These are phyloP conservation scores for Silvanus unidentatus DNA, from an alignment of 2,888 invertebrate species.

Conservation along the genomic window DNA sequence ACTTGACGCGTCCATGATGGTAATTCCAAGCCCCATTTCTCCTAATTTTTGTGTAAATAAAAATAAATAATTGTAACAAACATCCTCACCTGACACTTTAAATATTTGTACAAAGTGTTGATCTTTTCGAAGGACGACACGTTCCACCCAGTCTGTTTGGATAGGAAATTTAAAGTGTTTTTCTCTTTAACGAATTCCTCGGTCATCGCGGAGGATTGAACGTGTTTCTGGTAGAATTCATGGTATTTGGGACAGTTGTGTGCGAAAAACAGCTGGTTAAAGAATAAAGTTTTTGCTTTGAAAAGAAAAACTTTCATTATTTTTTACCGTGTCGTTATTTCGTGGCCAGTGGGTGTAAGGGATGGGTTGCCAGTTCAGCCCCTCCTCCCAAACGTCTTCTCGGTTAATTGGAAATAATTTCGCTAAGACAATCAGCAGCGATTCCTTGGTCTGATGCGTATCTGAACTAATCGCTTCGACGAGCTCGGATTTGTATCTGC, in stretches of 20 bases:
- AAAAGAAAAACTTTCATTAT: too few species aligned
- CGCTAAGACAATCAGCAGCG: conserved; percentile 60
- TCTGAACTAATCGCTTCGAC: conserved; percentile 55
- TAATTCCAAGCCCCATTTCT: conserved; percentile 34
- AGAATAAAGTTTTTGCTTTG: too few species aligned
- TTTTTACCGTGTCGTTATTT: conserved; percentile 20
- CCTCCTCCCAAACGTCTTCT: conserved; percentile 52
- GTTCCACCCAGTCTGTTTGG: conserved; percentile 47
- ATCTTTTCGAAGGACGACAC: conserved; percentile 51
- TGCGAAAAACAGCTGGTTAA: conserved; percentile 14
- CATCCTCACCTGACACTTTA: too few species aligned
- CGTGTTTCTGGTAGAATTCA: conserved; percentile 21
- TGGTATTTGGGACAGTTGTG: conserved; percentile 15
- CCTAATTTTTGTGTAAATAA: conserved; percentile 17
- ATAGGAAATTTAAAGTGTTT: conserved; percentile 47
- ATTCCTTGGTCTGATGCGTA: conserved; percentile 66
- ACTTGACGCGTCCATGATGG: conserved; percentile 43
- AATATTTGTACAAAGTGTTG: conserved; percentile 54
- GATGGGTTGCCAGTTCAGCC: conserved; percentile 35
- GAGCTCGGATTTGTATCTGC: conserved; percentile 53
- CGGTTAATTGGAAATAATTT: conserved; percentile 60
- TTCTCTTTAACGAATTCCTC: conserved; percentile 43
- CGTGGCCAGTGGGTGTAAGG: conserved; percentile 25
- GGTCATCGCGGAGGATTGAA: conserved; percentile 36
- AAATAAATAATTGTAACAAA: neutral